Evolutionary conservation across 2,113 vertebrate genomes (phyloP).

Genomic region (Carlito syrichta): DNA sequence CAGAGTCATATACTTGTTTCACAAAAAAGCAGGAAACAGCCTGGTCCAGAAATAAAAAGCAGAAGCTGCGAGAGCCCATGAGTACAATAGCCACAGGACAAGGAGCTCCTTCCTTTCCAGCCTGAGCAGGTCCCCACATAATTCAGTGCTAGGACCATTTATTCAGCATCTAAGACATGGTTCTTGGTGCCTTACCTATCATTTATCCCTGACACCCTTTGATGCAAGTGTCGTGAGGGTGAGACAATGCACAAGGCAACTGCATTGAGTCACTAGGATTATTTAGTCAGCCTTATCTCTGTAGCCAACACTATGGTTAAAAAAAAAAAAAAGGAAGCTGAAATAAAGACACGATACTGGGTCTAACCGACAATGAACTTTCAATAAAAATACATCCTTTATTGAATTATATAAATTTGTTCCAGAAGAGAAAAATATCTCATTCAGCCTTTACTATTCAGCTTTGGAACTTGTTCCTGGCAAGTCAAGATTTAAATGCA

Average conservation of each 20-base stretch:
- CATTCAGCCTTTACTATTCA: neutral
- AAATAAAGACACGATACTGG: neutral
- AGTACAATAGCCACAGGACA: neutral
- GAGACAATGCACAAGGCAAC: neutral
- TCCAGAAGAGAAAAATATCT: conserved; percentile 6
- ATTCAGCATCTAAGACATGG: neutral
- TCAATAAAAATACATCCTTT: neutral
- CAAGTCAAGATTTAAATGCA: conserved; percentile 3
- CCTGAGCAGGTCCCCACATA: neutral
- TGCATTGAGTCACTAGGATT: neutral
- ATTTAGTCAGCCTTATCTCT: neutral
- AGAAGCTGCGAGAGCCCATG: neutral
- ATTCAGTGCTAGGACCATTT: neutral
- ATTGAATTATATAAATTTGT: neutral
- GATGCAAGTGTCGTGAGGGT: neutral
- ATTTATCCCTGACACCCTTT: neutral
- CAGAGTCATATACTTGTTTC: neutral
- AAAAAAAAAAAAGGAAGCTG: neutral
- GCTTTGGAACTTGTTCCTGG: neutral
- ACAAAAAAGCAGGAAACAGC: conserved; percentile 10
- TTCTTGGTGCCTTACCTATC: neutral
- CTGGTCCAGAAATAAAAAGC: neutral
- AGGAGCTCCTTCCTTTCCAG: neutral
- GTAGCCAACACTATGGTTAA: neutral
- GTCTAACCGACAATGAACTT: neutral